Evolutionary conservation across 2,888 invertebrate genomes (phyloP), one percentile per base, ranked within the genome.

Genomic region (Phengaris arion): DNA sequence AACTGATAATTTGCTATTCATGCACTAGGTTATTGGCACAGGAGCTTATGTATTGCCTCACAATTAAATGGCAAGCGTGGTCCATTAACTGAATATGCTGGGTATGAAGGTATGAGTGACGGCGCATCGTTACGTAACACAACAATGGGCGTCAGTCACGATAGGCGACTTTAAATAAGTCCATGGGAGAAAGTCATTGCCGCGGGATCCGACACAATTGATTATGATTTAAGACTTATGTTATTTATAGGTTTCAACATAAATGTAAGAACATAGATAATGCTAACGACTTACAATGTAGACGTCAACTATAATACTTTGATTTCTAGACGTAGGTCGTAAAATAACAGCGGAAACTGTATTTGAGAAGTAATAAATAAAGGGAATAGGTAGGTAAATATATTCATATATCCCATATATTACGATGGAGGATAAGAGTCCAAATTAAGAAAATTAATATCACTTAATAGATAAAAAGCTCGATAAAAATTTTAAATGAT

Each of bases 141-240:
- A 88, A 93, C 92, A 93, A 93, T 92, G 79, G 78, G 82, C 86
- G 89, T 92, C 91, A 89, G 91, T 91, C 91, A 89, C 79, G 86
- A 91, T 92, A 92, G 93, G 92, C 91, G 90, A 83, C 90, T 92
- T 92, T 89, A 89, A 92, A 92, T 91, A 91, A 91, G 89, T 89
- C 85, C 86, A 90, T 82, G 86, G 88, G 91, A 90, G 93, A 93
- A 92, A 93, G 92, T 89, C 82, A 82, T 80, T 77, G 88, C 89
- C 85, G 79, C 81, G 83, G 88, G 90, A 87, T 79, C 81, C 83
- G 79, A 81, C 84, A 85, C 86, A 86, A 85, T 77, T 68, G 75
- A 77, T 74, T 76, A 74, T 76, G 73, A 74, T 76, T 64, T 74
- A 74, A 70, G 74, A 68, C 69, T 59, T 54, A 54, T 69, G 78